Evolutionary conservation across 2,113 vertebrate species (phyloP).

Genomic region (Plestiodon gilberti): DNA sequence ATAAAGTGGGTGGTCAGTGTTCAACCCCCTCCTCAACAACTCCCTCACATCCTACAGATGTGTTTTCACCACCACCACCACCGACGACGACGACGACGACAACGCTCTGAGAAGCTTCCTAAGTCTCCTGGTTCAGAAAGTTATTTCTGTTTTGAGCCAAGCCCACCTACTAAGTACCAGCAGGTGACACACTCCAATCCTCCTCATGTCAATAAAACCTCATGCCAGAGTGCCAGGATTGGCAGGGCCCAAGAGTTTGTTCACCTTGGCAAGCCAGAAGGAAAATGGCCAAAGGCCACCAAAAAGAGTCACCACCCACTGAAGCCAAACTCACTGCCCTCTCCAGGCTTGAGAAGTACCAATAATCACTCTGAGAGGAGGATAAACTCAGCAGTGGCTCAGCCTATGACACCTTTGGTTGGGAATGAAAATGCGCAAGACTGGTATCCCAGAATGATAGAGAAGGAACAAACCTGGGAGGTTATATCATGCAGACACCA

Average conservation of each 20-base stretch:
- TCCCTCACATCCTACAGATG: background rate
- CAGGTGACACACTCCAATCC: no score
- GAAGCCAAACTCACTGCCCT: background rate
- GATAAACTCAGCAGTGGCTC: background rate
- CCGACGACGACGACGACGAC: no score
- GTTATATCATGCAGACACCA: background rate
- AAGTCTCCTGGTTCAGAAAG: no score
- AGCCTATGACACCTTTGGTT: background rate
- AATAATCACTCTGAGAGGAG: background rate
- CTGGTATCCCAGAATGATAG: background rate
- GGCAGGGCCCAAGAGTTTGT: background rate
- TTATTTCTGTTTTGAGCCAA: background rate
- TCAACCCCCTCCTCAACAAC: background rate
- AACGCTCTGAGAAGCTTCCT: no score
- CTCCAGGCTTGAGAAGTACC: background rate
- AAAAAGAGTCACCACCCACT: background rate
- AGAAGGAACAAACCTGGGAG: background rate
- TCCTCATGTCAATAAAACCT: background rate
- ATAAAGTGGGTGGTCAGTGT: no score
- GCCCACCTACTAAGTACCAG: no score
- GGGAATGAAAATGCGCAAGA: background rate
- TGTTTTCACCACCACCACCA: no score
- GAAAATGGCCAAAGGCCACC: background rate
- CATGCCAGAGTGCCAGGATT: background rate
- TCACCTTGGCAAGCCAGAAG: background rate